Percentiles rank a stretch among this genome's conserved stretches.
These are phyloP conservation scores for Salvelinus alpinus DNA, from an alignment of 2,113 vertebrate genomes.

Conservation along the genomic window DNA sequence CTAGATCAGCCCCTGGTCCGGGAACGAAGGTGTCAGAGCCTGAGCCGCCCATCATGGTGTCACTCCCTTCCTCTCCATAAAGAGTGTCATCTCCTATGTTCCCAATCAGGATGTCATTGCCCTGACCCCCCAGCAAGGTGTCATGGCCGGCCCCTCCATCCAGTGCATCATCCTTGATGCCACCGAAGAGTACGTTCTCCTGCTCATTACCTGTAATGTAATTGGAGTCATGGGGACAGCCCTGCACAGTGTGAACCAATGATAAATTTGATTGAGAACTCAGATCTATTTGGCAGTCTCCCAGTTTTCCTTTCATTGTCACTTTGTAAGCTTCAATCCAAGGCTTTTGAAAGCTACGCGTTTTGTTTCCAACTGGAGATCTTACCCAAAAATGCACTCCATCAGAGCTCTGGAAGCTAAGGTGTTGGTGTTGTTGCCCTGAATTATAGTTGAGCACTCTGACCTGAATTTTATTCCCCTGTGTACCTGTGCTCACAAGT, in stretches of 20 bases:
- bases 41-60: conserved; percentile 49
- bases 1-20: conserved; percentile 50
- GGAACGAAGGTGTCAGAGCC: conserved; percentile 53
- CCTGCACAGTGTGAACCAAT: conserved; percentile 48
- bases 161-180: conserved; percentile 37
- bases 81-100: conserved; percentile 54
- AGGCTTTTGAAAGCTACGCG: not conserved
- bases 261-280: conserved; percentile 43
- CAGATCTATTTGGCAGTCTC: conserved; percentile 49
- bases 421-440: conserved; percentile 28
- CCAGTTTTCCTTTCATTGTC: conserved; percentile 24
- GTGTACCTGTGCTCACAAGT: not conserved
- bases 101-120: conserved; percentile 51
- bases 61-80: conserved; percentile 53
- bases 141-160: conserved; percentile 55
- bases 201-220: conserved; percentile 40
- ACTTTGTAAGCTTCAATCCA: conserved; percentile 52
- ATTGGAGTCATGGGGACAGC: conserved; percentile 46
- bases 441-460: conserved; percentile 19
- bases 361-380: not conserved
- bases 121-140: conserved; percentile 47
- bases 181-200: conserved; percentile 49
- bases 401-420: conserved; percentile 50
- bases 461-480: conserved; percentile 11
- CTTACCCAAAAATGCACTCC: conserved; percentile 45